phyloP scores from a whole-genome alignment of 2,113 vertebrate species.

The Porphyrio hochstetteri region DNA sequence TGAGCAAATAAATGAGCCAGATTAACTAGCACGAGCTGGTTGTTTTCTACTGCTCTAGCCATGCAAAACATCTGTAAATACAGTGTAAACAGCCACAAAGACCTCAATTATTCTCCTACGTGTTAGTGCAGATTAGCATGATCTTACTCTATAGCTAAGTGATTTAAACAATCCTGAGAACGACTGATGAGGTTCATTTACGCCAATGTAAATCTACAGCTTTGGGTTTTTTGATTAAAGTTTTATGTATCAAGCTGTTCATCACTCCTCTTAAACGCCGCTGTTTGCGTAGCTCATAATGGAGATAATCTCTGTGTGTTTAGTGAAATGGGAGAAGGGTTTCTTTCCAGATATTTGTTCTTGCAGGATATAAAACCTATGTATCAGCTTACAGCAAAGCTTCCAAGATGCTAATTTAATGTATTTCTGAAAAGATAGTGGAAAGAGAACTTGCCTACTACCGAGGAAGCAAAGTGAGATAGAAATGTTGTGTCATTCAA shows the following conservation, averaged over 20 bases:
- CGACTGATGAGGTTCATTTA: neutral
- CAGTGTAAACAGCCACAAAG: neutral
- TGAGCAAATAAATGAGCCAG: neutral
- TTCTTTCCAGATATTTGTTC: neutral
- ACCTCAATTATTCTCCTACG: constrained; percentile 22
- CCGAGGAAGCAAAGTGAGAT: neutral
- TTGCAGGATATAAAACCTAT: neutral
- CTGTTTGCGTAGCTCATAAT: neutral
- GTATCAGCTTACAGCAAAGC: neutral
- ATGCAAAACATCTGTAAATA: constrained; percentile 28
- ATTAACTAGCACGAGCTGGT: neutral
- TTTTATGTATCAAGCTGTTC: neutral
- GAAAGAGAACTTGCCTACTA: neutral
- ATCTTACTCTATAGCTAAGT: neutral
- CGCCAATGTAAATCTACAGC: neutral
- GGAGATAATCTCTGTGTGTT: neutral
- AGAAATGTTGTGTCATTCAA: neutral
- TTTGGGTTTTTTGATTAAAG: constrained; percentile 21
- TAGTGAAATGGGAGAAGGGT: neutral
- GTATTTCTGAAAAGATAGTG: neutral
- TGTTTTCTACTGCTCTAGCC: constrained; percentile 2
- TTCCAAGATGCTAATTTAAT: neutral
- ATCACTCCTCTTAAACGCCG: neutral
- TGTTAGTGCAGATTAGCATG: neutral
- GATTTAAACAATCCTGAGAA: constrained; percentile 18